Conservation (phyloP, 2,113 vertebrate species). For the Phocoena phocoena region DNA sequence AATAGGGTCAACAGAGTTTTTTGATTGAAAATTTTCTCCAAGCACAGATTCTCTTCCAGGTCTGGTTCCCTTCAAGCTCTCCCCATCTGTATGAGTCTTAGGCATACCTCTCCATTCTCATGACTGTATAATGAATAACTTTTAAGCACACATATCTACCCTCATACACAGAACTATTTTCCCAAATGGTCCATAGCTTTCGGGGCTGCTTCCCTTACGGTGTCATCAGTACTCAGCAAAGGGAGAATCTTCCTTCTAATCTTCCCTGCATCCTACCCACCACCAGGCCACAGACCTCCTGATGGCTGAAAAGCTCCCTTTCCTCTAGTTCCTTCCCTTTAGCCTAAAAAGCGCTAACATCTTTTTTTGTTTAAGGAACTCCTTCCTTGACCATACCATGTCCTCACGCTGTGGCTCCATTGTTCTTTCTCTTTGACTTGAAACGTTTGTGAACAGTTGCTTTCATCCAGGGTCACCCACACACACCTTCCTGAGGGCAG, state of each 20-base stretch:
- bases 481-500: not conserved
- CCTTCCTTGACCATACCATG: not conserved
- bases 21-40: constrained; percentile 33
- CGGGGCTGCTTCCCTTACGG: not conserved
- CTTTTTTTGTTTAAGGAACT: not conserved
- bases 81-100: constrained; percentile 1
- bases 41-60: constrained; percentile 10
- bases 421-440: not conserved
- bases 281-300: not conserved
- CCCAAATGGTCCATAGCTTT: not conserved
- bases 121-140: not conserved
- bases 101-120: not conserved
- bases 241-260: not conserved
- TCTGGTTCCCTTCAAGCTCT: constrained; percentile 20
- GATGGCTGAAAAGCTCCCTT: not conserved
- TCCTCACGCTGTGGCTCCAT: not conserved
- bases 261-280: not conserved
- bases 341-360: not conserved
- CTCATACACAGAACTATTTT: not conserved
- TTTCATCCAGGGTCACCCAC: not conserved
- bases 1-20: constrained; percentile 27
- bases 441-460: not conserved
- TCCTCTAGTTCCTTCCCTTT: not conserved
- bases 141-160: constrained; percentile 34
- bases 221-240: not conserved